These are phyloP conservation scores for Crypturellus undulatus DNA, from an alignment of 2,113 vertebrate genomes.

Conservation along the genomic window DNA sequence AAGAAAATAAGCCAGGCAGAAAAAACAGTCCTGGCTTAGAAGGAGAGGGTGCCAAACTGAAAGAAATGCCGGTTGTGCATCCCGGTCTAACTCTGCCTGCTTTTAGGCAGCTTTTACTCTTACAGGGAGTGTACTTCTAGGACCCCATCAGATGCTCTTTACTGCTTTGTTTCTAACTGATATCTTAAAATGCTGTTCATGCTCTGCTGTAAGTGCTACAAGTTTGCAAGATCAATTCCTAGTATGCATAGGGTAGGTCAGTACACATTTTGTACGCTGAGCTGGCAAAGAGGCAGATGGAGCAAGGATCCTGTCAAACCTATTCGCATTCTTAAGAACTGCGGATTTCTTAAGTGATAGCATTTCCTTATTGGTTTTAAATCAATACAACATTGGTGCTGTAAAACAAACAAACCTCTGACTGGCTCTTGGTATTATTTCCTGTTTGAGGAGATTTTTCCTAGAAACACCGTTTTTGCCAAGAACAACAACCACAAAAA, in stretches of 20 bases:
- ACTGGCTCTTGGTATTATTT: constrained; percentile 26
- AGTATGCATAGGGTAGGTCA: not conserved
- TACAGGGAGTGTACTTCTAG: not conserved
- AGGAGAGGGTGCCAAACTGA: not conserved
- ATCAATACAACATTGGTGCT: not conserved
- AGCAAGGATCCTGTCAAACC: not conserved
- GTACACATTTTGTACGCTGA: not conserved
- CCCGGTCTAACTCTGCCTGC: not conserved
- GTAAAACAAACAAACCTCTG: not conserved
- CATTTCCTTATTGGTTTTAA: constrained; percentile 38
- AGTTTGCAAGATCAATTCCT: not conserved
- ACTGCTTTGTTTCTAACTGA: not conserved
- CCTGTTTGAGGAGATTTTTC: constrained; percentile 40
- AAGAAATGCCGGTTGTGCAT: not conserved
- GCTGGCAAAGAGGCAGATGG: not conserved
- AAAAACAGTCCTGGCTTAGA: not conserved
- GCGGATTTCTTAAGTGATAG: not conserved
- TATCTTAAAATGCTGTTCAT: not conserved
- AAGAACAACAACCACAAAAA: constrained; percentile 73
- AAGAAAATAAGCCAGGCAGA: not conserved
- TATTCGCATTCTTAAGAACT: not conserved
- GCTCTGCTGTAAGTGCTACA: not conserved
- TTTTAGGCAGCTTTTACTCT: not conserved
- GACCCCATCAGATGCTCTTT: not conserved
- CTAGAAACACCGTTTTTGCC: constrained; percentile 63